A percentile compares a stretch with the other conserved stretches of the same genome.
Conservation (phyloP, 2,113 vertebrate species). For the Terrapene triunguis region DNA sequence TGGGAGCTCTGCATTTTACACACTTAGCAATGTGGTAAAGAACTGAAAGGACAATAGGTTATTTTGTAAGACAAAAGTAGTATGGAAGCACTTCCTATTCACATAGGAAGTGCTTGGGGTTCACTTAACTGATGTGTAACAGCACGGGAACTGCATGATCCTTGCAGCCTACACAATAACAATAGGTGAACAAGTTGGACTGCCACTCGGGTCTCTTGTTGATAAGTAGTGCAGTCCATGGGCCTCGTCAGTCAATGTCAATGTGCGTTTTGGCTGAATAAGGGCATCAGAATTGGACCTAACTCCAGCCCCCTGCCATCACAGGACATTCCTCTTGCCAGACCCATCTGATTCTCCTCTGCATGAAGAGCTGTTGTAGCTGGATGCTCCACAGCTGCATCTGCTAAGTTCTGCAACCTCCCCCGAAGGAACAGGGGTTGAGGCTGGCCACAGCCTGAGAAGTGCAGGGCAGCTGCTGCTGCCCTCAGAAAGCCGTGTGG, state of each 20-base stretch:
- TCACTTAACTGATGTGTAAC: not conserved
- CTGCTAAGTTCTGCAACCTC: accelerated
- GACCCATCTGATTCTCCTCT: not conserved
- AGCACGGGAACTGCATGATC: not conserved
- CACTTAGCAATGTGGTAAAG: not conserved
- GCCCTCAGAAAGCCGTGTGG: accelerated
- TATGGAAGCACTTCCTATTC: not conserved
- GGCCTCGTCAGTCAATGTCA: not conserved
- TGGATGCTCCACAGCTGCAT: not conserved
- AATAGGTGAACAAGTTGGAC: not conserved
- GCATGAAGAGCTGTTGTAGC: not conserved
- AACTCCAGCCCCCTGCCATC: not conserved
- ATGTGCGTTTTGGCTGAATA: not conserved
- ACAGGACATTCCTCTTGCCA: not conserved
- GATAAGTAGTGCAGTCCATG: not conserved
- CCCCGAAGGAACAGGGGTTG: not conserved
- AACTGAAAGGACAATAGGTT: not conserved
- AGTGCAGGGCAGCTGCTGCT: not conserved
- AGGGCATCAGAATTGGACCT: not conserved
- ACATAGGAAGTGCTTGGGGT: not conserved
- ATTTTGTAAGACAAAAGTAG: not conserved
- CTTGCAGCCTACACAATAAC: accelerated
- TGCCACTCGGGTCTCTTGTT: not conserved
- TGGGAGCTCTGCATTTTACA: not conserved
- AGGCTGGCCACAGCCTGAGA: slow-evolving; percentile 2